Evolutionary conservation across 2,888 invertebrate genomes (phyloP), one percentile per base, ranked within the genome.

Genomic region (Melanotus villosus): DNA sequence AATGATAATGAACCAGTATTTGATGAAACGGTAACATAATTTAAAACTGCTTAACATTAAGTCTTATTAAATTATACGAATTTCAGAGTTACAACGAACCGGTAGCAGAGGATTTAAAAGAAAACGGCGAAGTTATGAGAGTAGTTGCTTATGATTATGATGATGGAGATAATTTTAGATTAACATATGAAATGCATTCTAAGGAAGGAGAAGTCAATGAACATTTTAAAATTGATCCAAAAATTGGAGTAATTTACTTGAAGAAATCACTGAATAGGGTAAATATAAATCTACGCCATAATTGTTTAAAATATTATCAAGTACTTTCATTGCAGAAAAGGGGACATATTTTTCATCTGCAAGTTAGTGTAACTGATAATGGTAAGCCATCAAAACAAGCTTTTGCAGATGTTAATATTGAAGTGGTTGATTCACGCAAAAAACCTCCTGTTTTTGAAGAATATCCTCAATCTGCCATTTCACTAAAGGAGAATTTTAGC

Each of bases 111-210:
- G 95, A 96, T 85, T 87, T 92, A 77, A 87, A 88, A 68, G 88
- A 90, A 69, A 90, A 89, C 12, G 86, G 89, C 62, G 92, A 93
- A 81, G 94, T 96, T 71, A 94, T 95, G 93, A 89, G 94, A 81
- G 93, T 97, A 82, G 95, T 96, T 68, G 96, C 97, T 12, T 96
- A 95, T 23, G 97, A 96, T 84, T 92, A 95, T 75, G 97, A 98
- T 81, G 94, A 96, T 80, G 95, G 96, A 10, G 91, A 93, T 81
- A 98, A 98, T 86, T 95, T 96, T 68, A 90, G 92, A 77, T 90
- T 97, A 7, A 89, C 89, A 72, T 97, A 96, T 83, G 88, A 86
- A 73, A 84, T 90, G 74, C 86, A 86, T 74, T 83, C 86, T 19
- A 85, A 86, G 64, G 86, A 86, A 18, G 81, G 82, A 26, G 81